phyloP scores from a whole-genome alignment of 2,797 vertebrate genomes.

The Pangasius macronema region DNA sequence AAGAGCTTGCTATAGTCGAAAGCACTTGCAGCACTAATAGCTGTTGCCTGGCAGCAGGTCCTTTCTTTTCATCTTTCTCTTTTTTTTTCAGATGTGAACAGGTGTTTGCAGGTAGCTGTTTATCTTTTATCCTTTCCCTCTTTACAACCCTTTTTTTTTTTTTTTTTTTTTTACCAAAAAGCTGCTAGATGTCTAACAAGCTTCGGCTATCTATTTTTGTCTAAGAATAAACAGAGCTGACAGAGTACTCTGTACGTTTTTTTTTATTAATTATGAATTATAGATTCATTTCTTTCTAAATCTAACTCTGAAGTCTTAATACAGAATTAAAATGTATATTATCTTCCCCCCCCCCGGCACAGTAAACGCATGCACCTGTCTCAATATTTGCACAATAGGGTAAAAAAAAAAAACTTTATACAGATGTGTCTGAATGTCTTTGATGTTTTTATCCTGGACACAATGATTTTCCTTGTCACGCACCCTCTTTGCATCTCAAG shows the following conservation, averaged over 20 bases:
- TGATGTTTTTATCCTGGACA: conserved; percentile 56
- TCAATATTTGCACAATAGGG: conserved; percentile 75
- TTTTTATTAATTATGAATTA: neutral
- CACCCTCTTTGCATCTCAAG: conserved; percentile 86
- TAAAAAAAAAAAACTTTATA: conserved; percentile 81
- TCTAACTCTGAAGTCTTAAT: neutral
- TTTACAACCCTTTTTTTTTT: conserved; percentile 67
- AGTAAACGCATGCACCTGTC: conserved; percentile 68
- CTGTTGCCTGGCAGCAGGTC: conserved; percentile 62
- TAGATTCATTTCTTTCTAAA: no score
- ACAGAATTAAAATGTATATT: neutral
- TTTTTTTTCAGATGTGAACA: conserved; percentile 66
- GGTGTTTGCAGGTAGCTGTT: conserved; percentile 81
- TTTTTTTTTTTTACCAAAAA: conserved; percentile 61
- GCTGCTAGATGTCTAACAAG: conserved; percentile 54
- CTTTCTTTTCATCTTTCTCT: conserved; percentile 51
- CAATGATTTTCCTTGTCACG: conserved; percentile 78
- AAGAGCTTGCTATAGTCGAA: conserved; percentile 49
- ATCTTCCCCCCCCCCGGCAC: neutral
- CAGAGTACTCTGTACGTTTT: neutral
- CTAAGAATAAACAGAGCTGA: neutral
- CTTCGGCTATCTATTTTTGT: conserved; percentile 6
- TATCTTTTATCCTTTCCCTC: conserved; percentile 62
- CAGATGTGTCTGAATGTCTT: conserved; percentile 70
- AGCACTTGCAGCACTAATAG: conserved; percentile 52